phyloP scores from a whole-genome alignment of 2,888 invertebrate genomes.

The Lucinisca nassula region DNA sequence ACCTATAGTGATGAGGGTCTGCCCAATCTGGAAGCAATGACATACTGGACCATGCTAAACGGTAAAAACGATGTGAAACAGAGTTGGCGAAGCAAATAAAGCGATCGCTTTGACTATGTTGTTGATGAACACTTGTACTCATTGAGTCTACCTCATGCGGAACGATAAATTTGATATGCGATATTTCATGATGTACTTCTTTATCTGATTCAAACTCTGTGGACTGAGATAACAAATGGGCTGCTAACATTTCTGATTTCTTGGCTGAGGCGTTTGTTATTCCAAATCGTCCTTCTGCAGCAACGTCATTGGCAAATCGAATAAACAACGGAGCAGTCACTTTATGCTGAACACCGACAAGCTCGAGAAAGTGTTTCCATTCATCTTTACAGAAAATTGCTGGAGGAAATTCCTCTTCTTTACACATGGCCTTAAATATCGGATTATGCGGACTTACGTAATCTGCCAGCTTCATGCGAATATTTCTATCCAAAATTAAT shows the following conservation, averaged over 20 bases:
- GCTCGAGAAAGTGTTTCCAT: constrained; percentile 47
- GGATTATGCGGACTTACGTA: constrained; percentile 14
- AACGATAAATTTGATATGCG: constrained; percentile 51
- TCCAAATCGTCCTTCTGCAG: constrained; percentile 7
- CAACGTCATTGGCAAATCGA: constrained; percentile 39
- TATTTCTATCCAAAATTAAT: neutral
- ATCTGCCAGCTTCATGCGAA: constrained; percentile 2
- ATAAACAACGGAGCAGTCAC: constrained; percentile 36
- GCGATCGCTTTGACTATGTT: neutral
- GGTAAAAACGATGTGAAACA: neutral
- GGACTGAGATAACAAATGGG: neutral
- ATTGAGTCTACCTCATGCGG: constrained; percentile 17
- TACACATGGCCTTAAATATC: constrained; percentile 30
- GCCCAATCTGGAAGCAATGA: constrained; percentile 24
- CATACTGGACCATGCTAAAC: constrained; percentile 54
- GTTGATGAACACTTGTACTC: constrained; percentile 21
- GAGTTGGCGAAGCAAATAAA: constrained; percentile 60
- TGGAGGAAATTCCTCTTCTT: constrained; percentile 34
- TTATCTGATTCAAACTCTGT: neutral
- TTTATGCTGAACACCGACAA: constrained; percentile 35
- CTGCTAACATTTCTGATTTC: constrained; percentile 33
- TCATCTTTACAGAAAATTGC: neutral
- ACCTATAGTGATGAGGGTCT: neutral
- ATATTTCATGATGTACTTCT: constrained; percentile 24
- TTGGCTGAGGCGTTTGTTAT: neutral